Evolutionary conservation across 2,113 vertebrate genomes (phyloP).

Genomic region (Nothoprocta pentlandii): DNA sequence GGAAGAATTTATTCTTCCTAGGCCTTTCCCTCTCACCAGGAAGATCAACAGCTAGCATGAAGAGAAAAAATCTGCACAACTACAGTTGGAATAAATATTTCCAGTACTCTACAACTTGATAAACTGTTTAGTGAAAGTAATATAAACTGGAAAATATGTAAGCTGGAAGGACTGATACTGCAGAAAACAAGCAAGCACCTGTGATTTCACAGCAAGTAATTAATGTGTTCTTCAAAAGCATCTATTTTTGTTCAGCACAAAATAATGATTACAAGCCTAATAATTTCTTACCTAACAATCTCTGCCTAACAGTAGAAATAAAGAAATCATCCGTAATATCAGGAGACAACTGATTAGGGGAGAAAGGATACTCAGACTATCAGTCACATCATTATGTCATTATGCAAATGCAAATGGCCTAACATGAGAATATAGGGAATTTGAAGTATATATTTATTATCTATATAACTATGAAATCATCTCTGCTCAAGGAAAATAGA

Average conservation of each 20-base stretch:
- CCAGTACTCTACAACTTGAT: not conserved
- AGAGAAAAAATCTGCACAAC: not conserved
- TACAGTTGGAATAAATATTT: not conserved
- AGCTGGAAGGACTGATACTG: too few relatives aligned
- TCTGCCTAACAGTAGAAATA: not conserved
- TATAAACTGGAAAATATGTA: too few relatives aligned
- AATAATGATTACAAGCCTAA: not conserved
- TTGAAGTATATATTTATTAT: not conserved
- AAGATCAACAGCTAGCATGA: too few relatives aligned
- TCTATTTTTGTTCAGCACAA: not conserved
- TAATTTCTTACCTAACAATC: not conserved
- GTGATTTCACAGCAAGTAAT: not conserved
- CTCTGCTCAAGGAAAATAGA: not conserved
- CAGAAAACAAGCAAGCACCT: not conserved
- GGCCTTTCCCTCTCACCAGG: too few relatives aligned
- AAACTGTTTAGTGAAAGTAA: not conserved
- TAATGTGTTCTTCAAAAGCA: not conserved
- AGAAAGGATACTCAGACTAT: not conserved
- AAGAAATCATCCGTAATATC: not conserved
- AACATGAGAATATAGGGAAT: not conserved
- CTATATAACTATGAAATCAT: not conserved
- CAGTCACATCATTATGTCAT: not conserved
- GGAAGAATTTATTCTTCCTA: too few relatives aligned
- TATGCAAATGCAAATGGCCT: not conserved
- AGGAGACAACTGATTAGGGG: not conserved